A percentile compares a stretch with the other conserved stretches of the same genome.
Conservation (phyloP, 2,797 vertebrate species). For the Gila robusta region DNA sequence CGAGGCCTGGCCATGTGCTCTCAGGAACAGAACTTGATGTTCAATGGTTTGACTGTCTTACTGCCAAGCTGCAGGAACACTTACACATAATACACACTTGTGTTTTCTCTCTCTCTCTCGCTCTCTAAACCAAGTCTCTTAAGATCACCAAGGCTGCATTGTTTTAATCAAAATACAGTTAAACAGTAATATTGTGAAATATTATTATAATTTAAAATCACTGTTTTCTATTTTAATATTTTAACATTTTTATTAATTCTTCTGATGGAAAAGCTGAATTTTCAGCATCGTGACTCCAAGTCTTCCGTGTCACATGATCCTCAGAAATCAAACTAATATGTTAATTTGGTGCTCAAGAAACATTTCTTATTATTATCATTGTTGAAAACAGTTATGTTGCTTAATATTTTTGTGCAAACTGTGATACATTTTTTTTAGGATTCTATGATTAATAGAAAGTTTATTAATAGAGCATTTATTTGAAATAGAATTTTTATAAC, state of each 20-base stretch:
- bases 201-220: background rate
- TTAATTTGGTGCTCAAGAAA: background rate
- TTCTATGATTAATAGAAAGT: background rate
- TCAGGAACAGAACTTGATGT: conserved; percentile 2
- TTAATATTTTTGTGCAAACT: background rate
- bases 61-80: conserved; percentile 23
- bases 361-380: background rate
- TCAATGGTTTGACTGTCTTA: conserved; percentile 6
- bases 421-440: background rate
- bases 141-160: background rate
- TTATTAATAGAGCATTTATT: background rate
- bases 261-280: background rate
- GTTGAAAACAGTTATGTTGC: background rate
- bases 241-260: too few species aligned
- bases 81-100: background rate
- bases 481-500: background rate
- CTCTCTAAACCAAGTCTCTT: background rate
- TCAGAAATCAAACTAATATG: background rate
- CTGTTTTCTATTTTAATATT: background rate
- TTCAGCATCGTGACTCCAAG: background rate
- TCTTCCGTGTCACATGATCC: background rate
- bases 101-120: background rate
- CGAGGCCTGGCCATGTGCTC: conserved; percentile 2
- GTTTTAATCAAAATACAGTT: background rate
- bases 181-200: background rate